These are phyloP conservation scores for Gadopsis bispinosus DNA, from an alignment of 2,797 vertebrate genomes.

Conservation along the genomic window DNA sequence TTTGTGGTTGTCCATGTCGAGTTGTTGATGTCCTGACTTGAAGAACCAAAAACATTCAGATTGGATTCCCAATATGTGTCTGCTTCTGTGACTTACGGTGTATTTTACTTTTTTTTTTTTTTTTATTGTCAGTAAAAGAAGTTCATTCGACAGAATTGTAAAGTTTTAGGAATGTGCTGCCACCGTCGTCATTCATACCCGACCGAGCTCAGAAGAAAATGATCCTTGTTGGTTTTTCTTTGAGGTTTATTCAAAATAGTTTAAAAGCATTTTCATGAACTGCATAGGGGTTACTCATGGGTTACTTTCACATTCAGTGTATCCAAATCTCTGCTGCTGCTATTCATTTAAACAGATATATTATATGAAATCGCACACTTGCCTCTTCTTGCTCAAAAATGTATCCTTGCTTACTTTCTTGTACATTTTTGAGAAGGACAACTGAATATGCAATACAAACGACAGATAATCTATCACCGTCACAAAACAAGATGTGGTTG, in stretches of 20 bases:
- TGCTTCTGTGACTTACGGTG: conserved; percentile 48
- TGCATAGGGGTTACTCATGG: conserved; percentile 58
- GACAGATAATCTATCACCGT: conserved; percentile 58
- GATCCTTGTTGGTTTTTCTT: conserved; percentile 40
- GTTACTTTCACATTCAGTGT: conserved; percentile 82
- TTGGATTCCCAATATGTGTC: conserved; percentile 53
- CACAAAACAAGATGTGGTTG: conserved; percentile 53
- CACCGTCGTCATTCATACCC: conserved; percentile 38
- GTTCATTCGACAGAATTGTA: conserved; percentile 36
- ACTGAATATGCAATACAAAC: conserved; percentile 83
- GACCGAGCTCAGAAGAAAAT: conserved; percentile 31
- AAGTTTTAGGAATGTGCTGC: conserved; percentile 42
- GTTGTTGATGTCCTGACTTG: conserved; percentile 33
- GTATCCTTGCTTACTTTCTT: conserved; percentile 54
- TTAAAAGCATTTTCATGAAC: conserved; percentile 48
- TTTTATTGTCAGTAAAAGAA: conserved; percentile 31
- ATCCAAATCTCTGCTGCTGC: conserved; percentile 74
- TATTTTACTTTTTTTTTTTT: neutral
- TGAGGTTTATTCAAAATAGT: conserved; percentile 42
- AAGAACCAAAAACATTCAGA: conserved; percentile 68
- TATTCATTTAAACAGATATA: conserved; percentile 67
- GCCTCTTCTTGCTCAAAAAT: conserved; percentile 77
- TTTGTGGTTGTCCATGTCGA: conserved; percentile 33
- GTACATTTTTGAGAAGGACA: conserved; percentile 72
- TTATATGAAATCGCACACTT: conserved; percentile 66